Evolutionary conservation across 2,113 vertebrate genomes (phyloP).

Genomic region (Polypterus senegalus): DNA sequence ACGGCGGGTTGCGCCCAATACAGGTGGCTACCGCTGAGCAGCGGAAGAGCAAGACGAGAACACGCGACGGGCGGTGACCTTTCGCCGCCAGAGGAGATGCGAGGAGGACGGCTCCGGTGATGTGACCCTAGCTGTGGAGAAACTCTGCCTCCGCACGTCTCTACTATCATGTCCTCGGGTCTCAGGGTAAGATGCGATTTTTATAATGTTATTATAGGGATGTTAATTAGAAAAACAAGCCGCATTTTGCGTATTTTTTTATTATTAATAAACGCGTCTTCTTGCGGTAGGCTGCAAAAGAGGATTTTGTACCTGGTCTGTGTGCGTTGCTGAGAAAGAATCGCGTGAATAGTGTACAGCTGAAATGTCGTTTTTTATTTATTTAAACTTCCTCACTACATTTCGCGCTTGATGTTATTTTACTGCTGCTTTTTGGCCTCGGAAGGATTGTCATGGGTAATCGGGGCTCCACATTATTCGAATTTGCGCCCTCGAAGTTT

Average conservation of each 20-base stretch:
- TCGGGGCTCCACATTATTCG: too few species aligned
- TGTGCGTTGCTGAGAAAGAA: not conserved
- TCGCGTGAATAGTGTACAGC: not conserved
- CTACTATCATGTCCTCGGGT: not conserved
- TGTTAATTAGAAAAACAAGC: too few species aligned
- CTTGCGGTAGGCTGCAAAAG: too few species aligned
- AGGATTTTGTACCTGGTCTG: not conserved
- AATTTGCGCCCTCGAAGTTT: too few species aligned
- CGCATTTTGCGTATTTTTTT: not conserved
- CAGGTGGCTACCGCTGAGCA: constrained; percentile 9
- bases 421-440: too few species aligned
- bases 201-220: not conserved
- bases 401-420: too few species aligned
- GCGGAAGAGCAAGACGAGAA: constrained; percentile 4
- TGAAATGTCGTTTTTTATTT: not conserved
- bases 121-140: not conserved
- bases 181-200: not conserved
- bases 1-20: constrained; percentile 18
- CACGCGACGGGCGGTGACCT: constrained; percentile 41
- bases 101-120: not conserved
- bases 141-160: not conserved
- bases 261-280: not conserved
- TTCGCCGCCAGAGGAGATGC: constrained; percentile 38
- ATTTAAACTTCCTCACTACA: too few species aligned
- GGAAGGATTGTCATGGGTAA: too few species aligned